These are phyloP conservation scores for Holothuria scabra DNA, from an alignment of 53 echinoderm and acorn worm genomes.

Conservation along the genomic window DNA sequence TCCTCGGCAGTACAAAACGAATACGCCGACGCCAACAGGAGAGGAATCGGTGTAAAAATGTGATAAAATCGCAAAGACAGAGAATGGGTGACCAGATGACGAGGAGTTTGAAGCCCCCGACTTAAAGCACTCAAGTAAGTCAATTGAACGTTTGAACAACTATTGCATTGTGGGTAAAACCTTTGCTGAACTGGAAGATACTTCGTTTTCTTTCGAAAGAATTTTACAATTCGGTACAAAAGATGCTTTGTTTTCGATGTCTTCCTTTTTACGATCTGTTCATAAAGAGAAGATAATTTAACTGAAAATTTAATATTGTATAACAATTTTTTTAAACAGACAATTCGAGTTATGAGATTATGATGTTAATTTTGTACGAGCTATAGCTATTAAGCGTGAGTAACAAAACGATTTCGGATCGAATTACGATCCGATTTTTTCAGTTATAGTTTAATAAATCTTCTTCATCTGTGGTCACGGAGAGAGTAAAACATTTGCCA, in stretches of 20 bases:
- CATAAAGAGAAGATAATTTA: background rate
- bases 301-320: background rate
- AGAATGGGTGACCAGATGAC: constrained; percentile 77
- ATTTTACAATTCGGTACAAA: background rate
- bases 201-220: background rate
- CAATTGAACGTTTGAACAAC: constrained; percentile 72
- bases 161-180: constrained; percentile 90
- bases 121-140: constrained; percentile 65
- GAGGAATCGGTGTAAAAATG: constrained; percentile 79
- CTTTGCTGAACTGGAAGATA: constrained; percentile 46
- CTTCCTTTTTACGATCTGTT: constrained; percentile 26
- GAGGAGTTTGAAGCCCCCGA: constrained; percentile 40
- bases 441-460: too few species aligned
- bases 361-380: too few species aligned
- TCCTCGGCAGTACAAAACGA: constrained; percentile 27
- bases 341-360: too few species aligned
- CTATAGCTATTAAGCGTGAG: too few species aligned
- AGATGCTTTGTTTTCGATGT: background rate
- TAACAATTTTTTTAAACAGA: too few species aligned
- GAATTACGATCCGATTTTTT: too few species aligned
- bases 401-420: too few species aligned
- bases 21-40: constrained; percentile 45
- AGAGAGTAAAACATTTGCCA: too few species aligned
- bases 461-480: too few species aligned
- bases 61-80: constrained; percentile 81